Percentiles rank a stretch among this genome's conserved stretches.
These are phyloP conservation scores for Xerus inauris DNA, from an alignment of 2,113 vertebrate species.

Conservation along the genomic window DNA sequence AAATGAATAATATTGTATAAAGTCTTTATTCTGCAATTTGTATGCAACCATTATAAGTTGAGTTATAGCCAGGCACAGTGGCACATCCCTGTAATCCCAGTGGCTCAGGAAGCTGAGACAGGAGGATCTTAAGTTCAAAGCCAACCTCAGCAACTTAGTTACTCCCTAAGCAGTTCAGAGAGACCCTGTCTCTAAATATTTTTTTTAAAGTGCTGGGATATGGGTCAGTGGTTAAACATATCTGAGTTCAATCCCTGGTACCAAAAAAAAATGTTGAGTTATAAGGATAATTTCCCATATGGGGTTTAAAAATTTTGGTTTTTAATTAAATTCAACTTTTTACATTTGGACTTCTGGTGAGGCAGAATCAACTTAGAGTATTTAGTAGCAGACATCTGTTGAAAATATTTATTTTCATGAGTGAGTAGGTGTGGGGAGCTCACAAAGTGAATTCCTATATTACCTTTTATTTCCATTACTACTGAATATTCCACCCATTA, in stretches of 20 bases:
- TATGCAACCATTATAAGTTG: background rate
- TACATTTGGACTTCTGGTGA: background rate
- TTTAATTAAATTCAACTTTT: constrained; percentile 33
- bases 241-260: too few relatives aligned
- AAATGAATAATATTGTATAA: background rate
- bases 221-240: too few relatives aligned
- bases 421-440: background rate
- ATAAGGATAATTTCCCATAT: background rate
- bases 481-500: constrained; percentile 44
- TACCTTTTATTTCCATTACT: constrained; percentile 40
- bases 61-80: background rate
- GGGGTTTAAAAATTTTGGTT: background rate
- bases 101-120: too few relatives aligned
- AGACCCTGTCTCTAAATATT: too few relatives aligned
- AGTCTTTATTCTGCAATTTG: background rate
- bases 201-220: too few relatives aligned
- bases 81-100: too few relatives aligned
- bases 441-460: background rate
- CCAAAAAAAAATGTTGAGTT: too few relatives aligned
- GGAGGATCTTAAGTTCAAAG: too few relatives aligned
- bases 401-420: constrained; percentile 40
- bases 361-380: background rate
- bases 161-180: too few relatives aligned
- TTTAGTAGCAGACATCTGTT: background rate
- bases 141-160: too few relatives aligned